Evolutionary conservation across 1,140 invertebrate species (phyloP), one percentile per base, ranked within the genome.

Genomic region (Pogonus chalceus): DNA sequence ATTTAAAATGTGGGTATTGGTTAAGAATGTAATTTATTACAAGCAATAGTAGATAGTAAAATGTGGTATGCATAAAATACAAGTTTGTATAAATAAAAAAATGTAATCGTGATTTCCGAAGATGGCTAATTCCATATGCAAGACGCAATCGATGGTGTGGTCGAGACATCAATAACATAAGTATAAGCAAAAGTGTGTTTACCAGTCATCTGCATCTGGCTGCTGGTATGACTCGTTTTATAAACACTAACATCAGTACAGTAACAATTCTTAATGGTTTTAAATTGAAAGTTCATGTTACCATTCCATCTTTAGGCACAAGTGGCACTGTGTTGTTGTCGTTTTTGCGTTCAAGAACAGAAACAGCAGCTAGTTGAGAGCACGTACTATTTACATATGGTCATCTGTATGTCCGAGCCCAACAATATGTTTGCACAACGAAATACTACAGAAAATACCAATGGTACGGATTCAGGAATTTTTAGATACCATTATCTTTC

Each of bases 121-220:
- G n/a, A n/a, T n/a, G n/a, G n/a, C n/a, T n/a, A n/a, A n/a, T n/a
- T n/a, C n/a, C n/a, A n/a, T n/a, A n/a, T n/a, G n/a, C n/a, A n/a
- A n/a, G n/a, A n/a, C n/a, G n/a, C n/a, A n/a, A n/a, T n/a, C n/a
- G n/a, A n/a, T n/a, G n/a, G 14, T 46, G 10, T 46, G 2, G 20
- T 46, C 10, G 20, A 18, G 14, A 18, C 55, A 58, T 53, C 43
- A 56, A n/a, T n/a, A 9, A 43, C 14, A n/a, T n/a, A 35, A 10
- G 2, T 16, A 47, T 20, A 14, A 49, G 35, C 20, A 35, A 52
- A 51, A 61, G 51, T 56, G 58, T 60, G 55, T 56, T 51, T 46
- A 58, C 35, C 35, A 62, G 56, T 24, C 7, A 18, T 16, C 16
- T n/a, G n/a, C n/a, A n/a, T n/a, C n/a, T n/a, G n/a, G 1, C 54